A percentile compares a stretch with the other conserved stretches of the same genome.
phyloP scores from a whole-genome alignment of 1,140 invertebrate species.

The Melanaphis sacchari region DNA sequence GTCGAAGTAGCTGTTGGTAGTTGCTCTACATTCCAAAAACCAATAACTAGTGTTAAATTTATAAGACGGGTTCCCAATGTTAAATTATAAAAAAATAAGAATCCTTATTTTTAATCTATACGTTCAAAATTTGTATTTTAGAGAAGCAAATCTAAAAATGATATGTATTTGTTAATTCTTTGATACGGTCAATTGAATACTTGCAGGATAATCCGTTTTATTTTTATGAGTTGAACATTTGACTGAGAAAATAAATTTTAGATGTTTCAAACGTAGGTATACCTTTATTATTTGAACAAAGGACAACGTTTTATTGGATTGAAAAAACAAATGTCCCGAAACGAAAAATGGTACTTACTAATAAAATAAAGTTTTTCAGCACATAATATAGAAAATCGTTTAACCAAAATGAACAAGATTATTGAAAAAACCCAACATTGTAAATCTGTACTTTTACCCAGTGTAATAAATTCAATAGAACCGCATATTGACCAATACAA shows the following conservation, averaged over 20 bases:
- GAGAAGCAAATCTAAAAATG: background rate
- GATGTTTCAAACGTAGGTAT: background rate
- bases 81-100: background rate
- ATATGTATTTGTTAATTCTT: background rate
- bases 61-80: background rate
- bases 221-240: constrained; percentile 4
- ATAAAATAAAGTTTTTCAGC: background rate
- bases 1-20: background rate
- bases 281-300: background rate
- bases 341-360: constrained; percentile 3
- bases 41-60: background rate
- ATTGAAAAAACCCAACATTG: background rate
- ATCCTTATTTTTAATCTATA: background rate
- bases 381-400: background rate
- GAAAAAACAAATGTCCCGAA: constrained; percentile 46
- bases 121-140: background rate
- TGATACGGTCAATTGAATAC: background rate
- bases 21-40: background rate
- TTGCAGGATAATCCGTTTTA: constrained; percentile 5
- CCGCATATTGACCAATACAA: background rate
- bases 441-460: background rate
- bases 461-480: background rate
- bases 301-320: constrained; percentile 8
- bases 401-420: background rate
- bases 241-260: background rate